phyloP scores from a whole-genome alignment of 2,888 invertebrate genomes.

The Nomada fabriciana region DNA sequence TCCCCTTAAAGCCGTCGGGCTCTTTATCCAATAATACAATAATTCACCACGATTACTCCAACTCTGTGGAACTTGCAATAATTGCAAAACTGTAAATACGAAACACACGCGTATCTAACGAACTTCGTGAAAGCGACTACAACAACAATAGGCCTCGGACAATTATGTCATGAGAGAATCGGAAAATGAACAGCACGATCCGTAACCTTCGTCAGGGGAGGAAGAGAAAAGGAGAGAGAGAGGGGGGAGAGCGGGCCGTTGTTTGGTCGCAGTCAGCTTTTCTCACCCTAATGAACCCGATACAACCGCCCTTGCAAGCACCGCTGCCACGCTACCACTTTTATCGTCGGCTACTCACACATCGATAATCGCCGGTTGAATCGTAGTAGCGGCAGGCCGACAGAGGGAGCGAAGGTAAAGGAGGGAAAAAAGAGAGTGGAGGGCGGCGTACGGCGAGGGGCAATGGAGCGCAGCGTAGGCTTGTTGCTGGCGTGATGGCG shows the following conservation, averaged over 20 bases:
- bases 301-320: slow-evolving; percentile 42
- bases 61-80: no score
- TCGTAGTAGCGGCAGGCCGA: slow-evolving; percentile 34
- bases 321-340: slow-evolving; percentile 39
- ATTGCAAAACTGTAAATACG: no score
- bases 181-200: neutral
- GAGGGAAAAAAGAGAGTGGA: slow-evolving; percentile 43
- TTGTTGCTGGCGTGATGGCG: slow-evolving; percentile 69
- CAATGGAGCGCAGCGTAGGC: slow-evolving; percentile 40
- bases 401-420: slow-evolving; percentile 31
- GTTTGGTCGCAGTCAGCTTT: slow-evolving; percentile 46
- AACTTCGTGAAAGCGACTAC: no score
- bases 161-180: neutral
- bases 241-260: slow-evolving; percentile 8
- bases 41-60: no score
- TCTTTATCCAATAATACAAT: no score
- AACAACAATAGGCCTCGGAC: no score
- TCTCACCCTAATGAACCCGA: slow-evolving; percentile 63
- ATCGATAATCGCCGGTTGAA: slow-evolving; percentile 59
- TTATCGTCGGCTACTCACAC: slow-evolving; percentile 59
- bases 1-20: no score
- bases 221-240: neutral
- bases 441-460: slow-evolving; percentile 36
- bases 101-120: no score
- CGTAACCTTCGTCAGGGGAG: neutral